Conservation (phyloP, 2,888 invertebrate genomes). For the Balanococcus diminutus region DNA sequence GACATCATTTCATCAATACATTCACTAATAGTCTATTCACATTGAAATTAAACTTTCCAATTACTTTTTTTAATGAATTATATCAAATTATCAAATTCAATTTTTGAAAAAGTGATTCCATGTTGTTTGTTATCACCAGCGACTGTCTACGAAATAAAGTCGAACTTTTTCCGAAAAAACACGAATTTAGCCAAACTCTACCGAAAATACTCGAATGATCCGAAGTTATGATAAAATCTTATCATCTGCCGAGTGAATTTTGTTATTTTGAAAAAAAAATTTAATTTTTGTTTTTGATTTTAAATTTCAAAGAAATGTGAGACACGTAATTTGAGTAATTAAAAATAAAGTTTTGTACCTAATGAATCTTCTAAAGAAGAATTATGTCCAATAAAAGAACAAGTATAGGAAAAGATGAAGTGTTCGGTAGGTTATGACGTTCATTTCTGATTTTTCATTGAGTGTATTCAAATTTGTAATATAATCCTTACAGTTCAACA, state of each 20-base stretch:
- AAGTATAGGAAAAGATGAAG: neutral
- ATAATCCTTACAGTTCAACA: constrained; percentile 32
- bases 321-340: too few relatives aligned
- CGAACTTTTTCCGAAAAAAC: neutral
- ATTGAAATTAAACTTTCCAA: too few relatives aligned
- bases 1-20: neutral
- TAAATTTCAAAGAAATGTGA: too few relatives aligned
- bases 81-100: neutral
- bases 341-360: too few relatives aligned
- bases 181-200: neutral
- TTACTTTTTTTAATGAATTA: too few relatives aligned
- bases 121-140: too few relatives aligned
- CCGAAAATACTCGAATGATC: neutral
- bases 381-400: neutral
- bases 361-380: neutral
- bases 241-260: too few relatives aligned
- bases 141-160: neutral
- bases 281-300: too few relatives aligned
- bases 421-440: neutral
- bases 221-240: too few relatives aligned
- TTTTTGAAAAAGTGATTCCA: neutral
- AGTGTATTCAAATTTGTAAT: neutral
- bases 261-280: too few relatives aligned
- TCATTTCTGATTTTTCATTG: neutral
- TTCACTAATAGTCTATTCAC: too few relatives aligned